Percentiles rank a stretch among this genome's conserved stretches.
These are phyloP conservation scores for Aleiodes testaceus DNA, from an alignment of 2,888 invertebrate genomes.

Conservation along the genomic window DNA sequence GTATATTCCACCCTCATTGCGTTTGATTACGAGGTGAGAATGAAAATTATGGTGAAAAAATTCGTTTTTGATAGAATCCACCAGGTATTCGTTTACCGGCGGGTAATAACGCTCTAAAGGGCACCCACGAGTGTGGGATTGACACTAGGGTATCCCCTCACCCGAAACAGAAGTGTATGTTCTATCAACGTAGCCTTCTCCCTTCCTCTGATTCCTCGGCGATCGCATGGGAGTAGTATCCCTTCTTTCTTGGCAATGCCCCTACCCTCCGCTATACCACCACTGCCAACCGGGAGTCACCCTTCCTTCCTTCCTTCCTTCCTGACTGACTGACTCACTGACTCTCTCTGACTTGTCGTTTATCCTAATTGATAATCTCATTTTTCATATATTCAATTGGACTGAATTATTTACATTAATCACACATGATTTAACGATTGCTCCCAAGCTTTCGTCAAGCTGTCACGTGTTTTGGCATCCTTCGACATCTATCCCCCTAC, in stretches of 20 bases:
- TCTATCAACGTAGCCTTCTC: slow-evolving; percentile 44
- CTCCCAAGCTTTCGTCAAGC: background rate
- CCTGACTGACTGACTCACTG: background rate
- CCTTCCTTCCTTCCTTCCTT: slow-evolving; percentile 51
- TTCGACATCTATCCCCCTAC: slow-evolving; percentile 36
- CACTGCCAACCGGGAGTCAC: slow-evolving; percentile 51
- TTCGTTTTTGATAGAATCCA: no score
- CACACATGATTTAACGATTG: no score
- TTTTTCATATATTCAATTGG: no score
- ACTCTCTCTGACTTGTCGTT: slow-evolving; percentile 18
- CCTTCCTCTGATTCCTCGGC: slow-evolving; percentile 47
- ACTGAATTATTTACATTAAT: no score
- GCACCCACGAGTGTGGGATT: slow-evolving; percentile 32
- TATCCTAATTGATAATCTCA: no score
- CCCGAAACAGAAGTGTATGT: slow-evolving; percentile 36
- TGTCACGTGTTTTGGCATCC: slow-evolving; percentile 4
- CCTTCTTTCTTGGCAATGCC: slow-evolving; percentile 67
- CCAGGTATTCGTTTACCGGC: background rate
- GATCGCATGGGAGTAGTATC: slow-evolving; percentile 61
- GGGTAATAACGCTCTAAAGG: slow-evolving; percentile 13
- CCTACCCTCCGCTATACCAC: slow-evolving; percentile 58
- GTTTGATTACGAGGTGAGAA: no score
- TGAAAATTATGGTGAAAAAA: no score
- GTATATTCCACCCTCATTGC: no score
- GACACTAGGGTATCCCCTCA: slow-evolving; percentile 33